A percentile compares a stretch with the other conserved stretches of the same genome.
These are phyloP conservation scores for Hedya salicella DNA, from an alignment of 2,888 invertebrate species.

Conservation along the genomic window DNA sequence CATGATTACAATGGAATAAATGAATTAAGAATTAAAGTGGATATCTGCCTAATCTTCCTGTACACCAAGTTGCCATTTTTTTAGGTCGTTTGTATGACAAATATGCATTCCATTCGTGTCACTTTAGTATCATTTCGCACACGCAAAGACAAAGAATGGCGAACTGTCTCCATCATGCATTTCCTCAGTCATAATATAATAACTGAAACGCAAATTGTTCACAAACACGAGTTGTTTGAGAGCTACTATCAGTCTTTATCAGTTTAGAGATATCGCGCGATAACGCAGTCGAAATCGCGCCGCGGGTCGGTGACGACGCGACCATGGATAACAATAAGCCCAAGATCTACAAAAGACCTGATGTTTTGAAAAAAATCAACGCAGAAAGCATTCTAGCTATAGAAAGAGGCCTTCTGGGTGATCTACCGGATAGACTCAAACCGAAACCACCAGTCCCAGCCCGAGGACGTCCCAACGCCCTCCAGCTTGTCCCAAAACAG, in stretches of 20 bases:
- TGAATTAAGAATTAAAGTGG: too few species aligned
- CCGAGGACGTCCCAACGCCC: conserved; percentile 65
- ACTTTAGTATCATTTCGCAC: conserved; percentile 6
- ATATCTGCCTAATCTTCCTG: too few species aligned
- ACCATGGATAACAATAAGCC: conserved; percentile 72
- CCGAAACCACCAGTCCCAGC: conserved; percentile 64
- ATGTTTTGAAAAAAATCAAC: conserved; percentile 74
- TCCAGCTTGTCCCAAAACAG: conserved; percentile 77
- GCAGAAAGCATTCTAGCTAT: conserved; percentile 72
- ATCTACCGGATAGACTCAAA: conserved; percentile 73
- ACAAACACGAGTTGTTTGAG: conserved; percentile 31
- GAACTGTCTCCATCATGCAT: conserved; percentile 26
- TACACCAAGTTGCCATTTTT: too few species aligned
- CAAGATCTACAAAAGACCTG: conserved; percentile 65
- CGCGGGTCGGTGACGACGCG: conserved; percentile 68
- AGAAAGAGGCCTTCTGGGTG: conserved; percentile 75
- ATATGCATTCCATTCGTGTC: not conserved
- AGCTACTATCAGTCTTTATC: conserved; percentile 71
- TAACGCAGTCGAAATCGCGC: conserved; percentile 69
- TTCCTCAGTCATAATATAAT: conserved; percentile 39
- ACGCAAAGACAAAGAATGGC: conserved; percentile 26
- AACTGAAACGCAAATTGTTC: conserved; percentile 40
- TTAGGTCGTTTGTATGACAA: not conserved
- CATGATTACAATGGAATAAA: too few species aligned
- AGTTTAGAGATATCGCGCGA: conserved; percentile 63